A percentile compares a stretch with the other conserved stretches of the same genome.
phyloP scores from a whole-genome alignment of 2,888 invertebrate genomes.

The Drosophila quinaria region DNA sequence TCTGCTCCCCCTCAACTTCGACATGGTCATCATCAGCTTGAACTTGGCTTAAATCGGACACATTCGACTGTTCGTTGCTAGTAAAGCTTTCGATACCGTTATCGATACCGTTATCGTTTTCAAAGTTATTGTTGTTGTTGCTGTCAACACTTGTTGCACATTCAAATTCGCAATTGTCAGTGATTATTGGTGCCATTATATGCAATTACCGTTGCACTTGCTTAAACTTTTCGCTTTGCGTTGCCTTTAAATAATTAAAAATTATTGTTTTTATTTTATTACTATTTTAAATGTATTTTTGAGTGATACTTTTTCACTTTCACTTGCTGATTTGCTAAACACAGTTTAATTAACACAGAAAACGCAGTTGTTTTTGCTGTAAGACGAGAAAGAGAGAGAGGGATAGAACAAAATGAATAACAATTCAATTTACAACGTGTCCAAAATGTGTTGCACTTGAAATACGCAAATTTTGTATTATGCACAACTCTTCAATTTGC shows the following conservation, averaged over 20 bases:
- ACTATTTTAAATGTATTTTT: conserved; percentile 29
- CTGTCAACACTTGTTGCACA: conserved; percentile 84
- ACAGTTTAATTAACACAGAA: conserved; percentile 55
- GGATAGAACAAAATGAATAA: conserved; percentile 15
- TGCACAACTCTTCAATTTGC: conserved; percentile 34
- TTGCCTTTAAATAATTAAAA: conserved; percentile 45
- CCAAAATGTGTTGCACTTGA: conserved; percentile 34
- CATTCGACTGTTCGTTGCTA: conserved; percentile 56
- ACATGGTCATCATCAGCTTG: conserved; percentile 38
- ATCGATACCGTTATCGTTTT: conserved; percentile 58
- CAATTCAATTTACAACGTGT: conserved; percentile 20
- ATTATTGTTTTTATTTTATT: conserved; percentile 23
- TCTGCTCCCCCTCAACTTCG: conserved; percentile 31
- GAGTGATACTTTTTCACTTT: conserved; percentile 36
- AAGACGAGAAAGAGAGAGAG: conserved; percentile 14
- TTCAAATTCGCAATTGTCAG: conserved; percentile 85
- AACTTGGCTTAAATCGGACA: conserved; percentile 57
- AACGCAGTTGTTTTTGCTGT: conserved; percentile 42
- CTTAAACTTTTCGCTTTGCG: conserved; percentile 65
- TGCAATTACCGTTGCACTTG: conserved; percentile 78
- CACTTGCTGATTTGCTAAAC: conserved; percentile 46
- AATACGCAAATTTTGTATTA: conserved; percentile 25
- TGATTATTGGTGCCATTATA: conserved; percentile 86
- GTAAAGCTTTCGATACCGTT: conserved; percentile 50
- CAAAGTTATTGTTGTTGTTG: conserved; percentile 54